Base-by-base conservation (phyloP, 2,113 vertebrate genomes). In the Mixornis gularis region DNA sequence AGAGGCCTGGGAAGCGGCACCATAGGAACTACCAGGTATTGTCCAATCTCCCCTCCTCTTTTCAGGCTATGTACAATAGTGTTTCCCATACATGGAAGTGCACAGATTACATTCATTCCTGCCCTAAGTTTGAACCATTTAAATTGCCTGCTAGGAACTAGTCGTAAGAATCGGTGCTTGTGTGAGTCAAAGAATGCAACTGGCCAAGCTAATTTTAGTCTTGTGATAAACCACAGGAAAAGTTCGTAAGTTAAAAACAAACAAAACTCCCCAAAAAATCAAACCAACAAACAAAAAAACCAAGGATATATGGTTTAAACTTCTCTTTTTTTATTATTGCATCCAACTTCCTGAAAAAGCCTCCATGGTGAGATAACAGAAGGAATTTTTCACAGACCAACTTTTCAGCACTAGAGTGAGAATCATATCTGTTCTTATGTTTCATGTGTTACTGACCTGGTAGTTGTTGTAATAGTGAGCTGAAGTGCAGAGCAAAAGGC, bases 21-120 rank as follows among this genome's bases (percentile, higher is more conserved):
- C 51, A 85, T 38, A 94, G 88, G 82, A 95, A 95, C 82, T 93
- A 93, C 92, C 92, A 95, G 87, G 93, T 95, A 95, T 95, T 95
- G 94, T 96, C 87, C 90, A 90, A 25, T 16, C 79, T 80, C 56
- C 60, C 92, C 90, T 85, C n/a, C 68, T 93, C 72, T 85, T 93
- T 92, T 93, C 93, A 95, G 58, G 43, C 76, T 51, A 17, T 0
- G 10, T 76, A 92, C 92, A 96, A 89, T 87, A 77, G 90, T 64
- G 53, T 71, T 96, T 96, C 72, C 82, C 85, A 78, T 60, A 93
- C 68, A 48, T 80, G 85, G 90, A 91, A 83, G 36, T 66, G 43
- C 60, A 78, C 13, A 63, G 79, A 89, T 95, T 91, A 60, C 92
- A 95, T 83, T 95, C 79, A 90, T 25, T 93, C 72, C 82, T 92